phyloP scores from a whole-genome alignment of 2,888 invertebrate genomes.

The Tetranychus piercei region DNA sequence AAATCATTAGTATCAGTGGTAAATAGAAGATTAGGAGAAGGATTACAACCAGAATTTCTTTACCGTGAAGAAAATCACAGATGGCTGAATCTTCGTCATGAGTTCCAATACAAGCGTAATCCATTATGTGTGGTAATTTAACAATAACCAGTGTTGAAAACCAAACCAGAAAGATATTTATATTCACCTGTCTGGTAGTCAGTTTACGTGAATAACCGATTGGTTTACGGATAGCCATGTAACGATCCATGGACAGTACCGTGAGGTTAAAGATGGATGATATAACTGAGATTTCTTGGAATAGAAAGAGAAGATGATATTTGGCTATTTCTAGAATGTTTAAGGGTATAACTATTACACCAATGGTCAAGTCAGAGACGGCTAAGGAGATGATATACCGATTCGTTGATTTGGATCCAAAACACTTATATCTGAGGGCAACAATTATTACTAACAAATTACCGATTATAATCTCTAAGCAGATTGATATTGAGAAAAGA shows the following conservation, averaged over 20 bases:
- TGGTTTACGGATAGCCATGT: background rate
- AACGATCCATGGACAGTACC: conserved; percentile 2
- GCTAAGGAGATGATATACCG: conserved; percentile 3
- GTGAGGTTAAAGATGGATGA: conserved; percentile 7
- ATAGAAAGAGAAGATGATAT: conserved; percentile 1
- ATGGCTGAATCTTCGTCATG: background rate
- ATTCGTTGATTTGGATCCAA: conserved; percentile 6
- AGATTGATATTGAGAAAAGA: background rate
- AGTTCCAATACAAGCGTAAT: background rate
- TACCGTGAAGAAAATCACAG: conserved; percentile 2
- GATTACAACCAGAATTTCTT: background rate
- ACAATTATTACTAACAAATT: background rate
- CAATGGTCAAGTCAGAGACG: background rate
- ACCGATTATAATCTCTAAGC: conserved; percentile 4
- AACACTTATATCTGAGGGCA: conserved; percentile 2
- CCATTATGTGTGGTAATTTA: background rate
- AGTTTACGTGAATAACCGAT: conserved; percentile 6
- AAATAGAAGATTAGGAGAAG: background rate
- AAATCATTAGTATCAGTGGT: background rate
- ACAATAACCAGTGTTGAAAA: background rate
- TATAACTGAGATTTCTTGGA: background rate
- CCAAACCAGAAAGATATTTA: background rate
- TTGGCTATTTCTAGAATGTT: conserved; percentile 2
- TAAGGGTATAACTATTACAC: background rate
- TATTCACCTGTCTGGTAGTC: background rate